These are phyloP conservation scores for Micropterix aruncella DNA, from an alignment of 2,888 invertebrate species.

Conservation along the genomic window DNA sequence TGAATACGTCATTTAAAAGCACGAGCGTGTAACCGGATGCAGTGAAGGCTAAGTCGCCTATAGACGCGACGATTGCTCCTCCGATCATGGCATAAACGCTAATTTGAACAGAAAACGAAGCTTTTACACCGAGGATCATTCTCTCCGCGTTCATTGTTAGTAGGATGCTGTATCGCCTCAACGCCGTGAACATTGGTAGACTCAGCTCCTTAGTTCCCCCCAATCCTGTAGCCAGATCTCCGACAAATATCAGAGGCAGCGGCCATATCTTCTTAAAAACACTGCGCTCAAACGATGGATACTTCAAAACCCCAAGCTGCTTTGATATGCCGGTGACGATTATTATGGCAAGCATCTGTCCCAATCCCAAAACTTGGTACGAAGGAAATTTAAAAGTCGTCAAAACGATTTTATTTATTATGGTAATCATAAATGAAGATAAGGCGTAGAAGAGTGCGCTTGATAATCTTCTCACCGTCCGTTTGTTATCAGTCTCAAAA, in stretches of 20 bases:
- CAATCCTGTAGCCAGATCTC: constrained; percentile 92
- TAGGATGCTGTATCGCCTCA: constrained; percentile 90
- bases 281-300: constrained; percentile 56
- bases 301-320: constrained; percentile 55
- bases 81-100: constrained; percentile 93
- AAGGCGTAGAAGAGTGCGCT: constrained; percentile 86
- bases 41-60: constrained; percentile 90
- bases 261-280: constrained; percentile 82
- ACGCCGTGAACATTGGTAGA: constrained; percentile 94
- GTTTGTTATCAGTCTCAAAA: too few relatives aligned
- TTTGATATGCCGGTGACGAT: constrained; percentile 63
- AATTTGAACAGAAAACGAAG: constrained; percentile 68
- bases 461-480: constrained; percentile 34
- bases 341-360: constrained; percentile 83
- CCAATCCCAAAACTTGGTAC: constrained; percentile 77
- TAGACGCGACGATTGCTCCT: constrained; percentile 86
- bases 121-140: constrained; percentile 63
- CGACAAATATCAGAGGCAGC: constrained; percentile 83
- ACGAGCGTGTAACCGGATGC: constrained; percentile 81
- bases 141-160: constrained; percentile 96
- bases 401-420: constrained; percentile 89
- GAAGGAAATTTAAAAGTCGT: constrained; percentile 89
- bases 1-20: constrained; percentile 83
- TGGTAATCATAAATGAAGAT: constrained; percentile 89
- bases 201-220: constrained; percentile 93